phyloP scores from a whole-genome alignment of 2,113 vertebrate species.

The Dendrocopos noguchii region DNA sequence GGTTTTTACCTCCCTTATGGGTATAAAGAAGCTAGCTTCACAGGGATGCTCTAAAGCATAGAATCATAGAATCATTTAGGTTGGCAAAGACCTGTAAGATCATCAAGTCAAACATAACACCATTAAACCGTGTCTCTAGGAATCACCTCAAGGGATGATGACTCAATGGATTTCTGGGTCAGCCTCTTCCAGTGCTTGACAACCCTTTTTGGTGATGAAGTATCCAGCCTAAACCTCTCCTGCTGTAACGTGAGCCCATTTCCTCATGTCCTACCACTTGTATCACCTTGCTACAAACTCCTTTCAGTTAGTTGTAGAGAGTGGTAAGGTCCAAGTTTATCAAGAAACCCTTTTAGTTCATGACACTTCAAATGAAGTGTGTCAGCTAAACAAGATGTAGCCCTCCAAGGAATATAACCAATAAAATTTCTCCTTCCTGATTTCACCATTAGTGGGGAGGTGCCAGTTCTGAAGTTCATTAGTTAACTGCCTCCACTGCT shows the following conservation, averaged over 20 bases:
- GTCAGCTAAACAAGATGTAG: neutral
- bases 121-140: neutral
- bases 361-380: neutral
- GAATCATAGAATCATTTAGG: neutral
- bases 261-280: neutral
- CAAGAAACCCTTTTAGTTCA: neutral
- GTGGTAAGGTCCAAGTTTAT: neutral
- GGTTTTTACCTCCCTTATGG: neutral
- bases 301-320: neutral
- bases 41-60: neutral
- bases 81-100: neutral
- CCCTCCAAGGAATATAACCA: neutral
- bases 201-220: neutral
- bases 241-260: neutral
- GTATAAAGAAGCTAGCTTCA: neutral
- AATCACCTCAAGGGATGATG: neutral
- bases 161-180: neutral
- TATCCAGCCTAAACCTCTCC: neutral
- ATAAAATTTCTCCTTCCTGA: neutral
- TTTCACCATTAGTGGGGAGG: neutral
- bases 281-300: neutral
- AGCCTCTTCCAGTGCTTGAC: neutral
- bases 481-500: neutral
- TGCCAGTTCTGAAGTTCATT: neutral
- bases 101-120: fast-evolving